Base-by-base conservation (phyloP, 1,140 invertebrate species). In the Neotoxoptera formosana region DNA sequence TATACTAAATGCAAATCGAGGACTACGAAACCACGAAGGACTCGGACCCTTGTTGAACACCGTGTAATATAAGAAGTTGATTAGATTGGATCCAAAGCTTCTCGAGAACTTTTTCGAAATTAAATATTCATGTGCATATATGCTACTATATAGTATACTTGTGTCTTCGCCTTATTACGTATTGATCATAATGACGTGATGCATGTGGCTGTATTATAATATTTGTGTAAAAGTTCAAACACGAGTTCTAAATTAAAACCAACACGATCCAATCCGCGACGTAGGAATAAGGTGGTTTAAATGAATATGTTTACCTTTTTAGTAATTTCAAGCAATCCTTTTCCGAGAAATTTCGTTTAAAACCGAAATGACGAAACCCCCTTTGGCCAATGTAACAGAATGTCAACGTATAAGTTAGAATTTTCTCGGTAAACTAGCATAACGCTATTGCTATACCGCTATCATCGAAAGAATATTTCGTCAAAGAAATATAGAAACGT, bases 231-330 rank as follows among this genome's bases (percentile, higher is more conserved):
- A 76, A n/a, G 30, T 76, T 76, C 60, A 67, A 67, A 67, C 7
- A 17, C 14, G 30, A 34, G n/a, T n/a, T 76, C 4, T 76, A 76
- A n/a, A 14, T 76, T 76, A 76, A n/a, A n/a, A 76, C 11, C n/a
- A n/a, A 4, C n/a, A 67, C 20, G 34, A 84, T 23, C 23, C 20
- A 11, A 84, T 11, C 2, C 81, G 0, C 34, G 7, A 21, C 17
- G 3, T 11, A 84, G 36, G 25, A 7, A 41, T 84, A 84, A 30
- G 23, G 36, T 21, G 41, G 14, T 84, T 45, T 48, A 87, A 86
- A 86, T 86, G 11, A 47, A 87, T 87, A 87, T 47, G 14, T 87
- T 87, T 87, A 87, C 45, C 84, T n/a, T 86, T 86, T 87, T 48
- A 45, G 84, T 87, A 48, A 87, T 47, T 48, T n/a, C 11, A 87